phyloP scores from a whole-genome alignment of 2,888 invertebrate species.

The Balanococcus diminutus region DNA sequence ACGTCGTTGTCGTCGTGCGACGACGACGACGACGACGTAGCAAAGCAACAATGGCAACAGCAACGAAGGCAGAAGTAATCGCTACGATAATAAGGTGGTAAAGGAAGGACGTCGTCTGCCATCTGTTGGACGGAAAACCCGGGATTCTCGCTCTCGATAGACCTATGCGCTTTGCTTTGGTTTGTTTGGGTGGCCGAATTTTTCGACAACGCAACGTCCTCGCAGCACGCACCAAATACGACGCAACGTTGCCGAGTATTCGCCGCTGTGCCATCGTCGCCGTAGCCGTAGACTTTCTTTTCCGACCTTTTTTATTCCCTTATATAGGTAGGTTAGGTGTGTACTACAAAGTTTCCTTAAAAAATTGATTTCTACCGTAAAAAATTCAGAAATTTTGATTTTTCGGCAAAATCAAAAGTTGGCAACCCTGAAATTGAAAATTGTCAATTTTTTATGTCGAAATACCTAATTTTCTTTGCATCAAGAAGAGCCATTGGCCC shows the following conservation, averaged over 20 bases:
- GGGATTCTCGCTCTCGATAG: conserved; percentile 1
- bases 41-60: conserved; percentile 35
- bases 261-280: background rate
- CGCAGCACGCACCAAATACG: background rate
- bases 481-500: too few relatives aligned
- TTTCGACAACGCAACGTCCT: background rate
- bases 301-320: background rate
- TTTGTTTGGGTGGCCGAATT: conserved; percentile 54
- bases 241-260: background rate
- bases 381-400: too few relatives aligned
- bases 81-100: conserved; percentile 47
- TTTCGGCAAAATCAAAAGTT: too few relatives aligned
- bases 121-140: conserved; percentile 49
- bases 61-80: background rate
- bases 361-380: too few relatives aligned
- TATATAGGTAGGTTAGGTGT: background rate
- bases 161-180: conserved; percentile 33
- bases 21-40: too few relatives aligned
- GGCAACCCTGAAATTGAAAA: too few relatives aligned
- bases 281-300: background rate
- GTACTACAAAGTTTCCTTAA: too few relatives aligned
- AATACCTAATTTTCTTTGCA: too few relatives aligned
- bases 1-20: too few relatives aligned
- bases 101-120: conserved; percentile 49
- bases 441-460: too few relatives aligned